Conservation (phyloP, 2,113 vertebrate genomes). For the Odontesthes bonariensis region DNA sequence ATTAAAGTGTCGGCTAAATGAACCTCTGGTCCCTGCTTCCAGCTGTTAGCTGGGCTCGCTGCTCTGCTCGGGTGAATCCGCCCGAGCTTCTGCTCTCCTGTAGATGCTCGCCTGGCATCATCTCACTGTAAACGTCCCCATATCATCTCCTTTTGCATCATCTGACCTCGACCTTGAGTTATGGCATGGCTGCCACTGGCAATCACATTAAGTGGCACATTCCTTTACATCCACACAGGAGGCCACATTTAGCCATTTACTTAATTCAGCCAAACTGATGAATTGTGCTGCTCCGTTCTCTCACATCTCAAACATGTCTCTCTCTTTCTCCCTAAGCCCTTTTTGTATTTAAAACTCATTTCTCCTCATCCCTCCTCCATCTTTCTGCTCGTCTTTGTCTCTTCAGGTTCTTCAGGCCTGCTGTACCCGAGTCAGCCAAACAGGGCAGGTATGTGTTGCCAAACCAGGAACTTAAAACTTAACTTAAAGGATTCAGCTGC, state of each 20-base stretch:
- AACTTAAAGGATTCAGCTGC: too few relatives aligned
- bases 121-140: slow-evolving; percentile 59
- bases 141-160: slow-evolving; percentile 29
- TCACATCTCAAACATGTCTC: background rate
- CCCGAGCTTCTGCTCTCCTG: background rate
- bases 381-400: background rate
- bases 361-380: background rate
- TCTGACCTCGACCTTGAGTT: slow-evolving; percentile 72
- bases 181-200: slow-evolving; percentile 63
- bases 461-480: too few relatives aligned
- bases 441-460: background rate
- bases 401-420: background rate
- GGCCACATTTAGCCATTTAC: slow-evolving; percentile 71
- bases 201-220: slow-evolving; percentile 78
- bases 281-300: slow-evolving; percentile 44
- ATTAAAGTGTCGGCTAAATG: background rate
- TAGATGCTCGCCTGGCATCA: slow-evolving; percentile 43
- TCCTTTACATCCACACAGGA: slow-evolving; percentile 68
- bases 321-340: too few relatives aligned
- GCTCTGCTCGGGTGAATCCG: slow-evolving; percentile 42
- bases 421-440: background rate
- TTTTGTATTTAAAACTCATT: background rate
- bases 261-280: slow-evolving; percentile 77
- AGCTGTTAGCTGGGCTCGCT: background rate
- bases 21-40: background rate